These are phyloP conservation scores for Numenius arquata DNA, from an alignment of 2,113 vertebrate species.

Conservation along the genomic window DNA sequence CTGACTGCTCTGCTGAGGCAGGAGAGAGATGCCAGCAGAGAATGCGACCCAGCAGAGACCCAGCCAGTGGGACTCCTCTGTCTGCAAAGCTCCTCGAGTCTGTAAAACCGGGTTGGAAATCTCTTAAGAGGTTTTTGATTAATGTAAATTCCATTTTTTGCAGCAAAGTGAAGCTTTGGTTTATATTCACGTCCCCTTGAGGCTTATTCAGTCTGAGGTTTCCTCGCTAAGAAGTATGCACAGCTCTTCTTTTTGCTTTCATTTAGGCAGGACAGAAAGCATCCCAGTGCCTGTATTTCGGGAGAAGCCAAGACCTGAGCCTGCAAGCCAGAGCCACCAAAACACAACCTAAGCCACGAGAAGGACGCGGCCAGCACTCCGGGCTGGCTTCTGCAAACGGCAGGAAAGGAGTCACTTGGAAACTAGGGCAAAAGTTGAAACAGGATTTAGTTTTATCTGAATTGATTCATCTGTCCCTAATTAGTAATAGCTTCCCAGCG, in stretches of 20 bases:
- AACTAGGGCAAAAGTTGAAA: constrained; percentile 56
- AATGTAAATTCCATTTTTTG: background rate
- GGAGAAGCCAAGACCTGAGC: background rate
- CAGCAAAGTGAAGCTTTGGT: constrained; percentile 9
- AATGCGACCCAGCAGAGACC: background rate
- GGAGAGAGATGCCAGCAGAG: background rate
- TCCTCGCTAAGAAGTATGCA: background rate
- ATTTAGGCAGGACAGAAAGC: background rate
- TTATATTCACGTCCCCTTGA: background rate
- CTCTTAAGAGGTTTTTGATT: constrained; percentile 36
- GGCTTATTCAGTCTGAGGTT: constrained; percentile 1
- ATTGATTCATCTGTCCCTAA: constrained; percentile 46
- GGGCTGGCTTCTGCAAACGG: background rate
- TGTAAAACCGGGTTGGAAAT: background rate
- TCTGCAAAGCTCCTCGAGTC: background rate
- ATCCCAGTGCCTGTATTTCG: background rate
- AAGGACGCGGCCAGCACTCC: background rate
- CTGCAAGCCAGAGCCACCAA: background rate
- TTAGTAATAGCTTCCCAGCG: constrained; percentile 48
- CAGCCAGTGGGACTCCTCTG: background rate
- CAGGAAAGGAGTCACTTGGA: background rate
- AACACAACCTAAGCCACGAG: background rate
- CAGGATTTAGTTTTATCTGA: constrained; percentile 23
- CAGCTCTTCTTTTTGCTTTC: background rate
- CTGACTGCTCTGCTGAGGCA: background rate